Base-by-base conservation (phyloP, 2,888 invertebrate species). In the Temnothorax unifasciatus region DNA sequence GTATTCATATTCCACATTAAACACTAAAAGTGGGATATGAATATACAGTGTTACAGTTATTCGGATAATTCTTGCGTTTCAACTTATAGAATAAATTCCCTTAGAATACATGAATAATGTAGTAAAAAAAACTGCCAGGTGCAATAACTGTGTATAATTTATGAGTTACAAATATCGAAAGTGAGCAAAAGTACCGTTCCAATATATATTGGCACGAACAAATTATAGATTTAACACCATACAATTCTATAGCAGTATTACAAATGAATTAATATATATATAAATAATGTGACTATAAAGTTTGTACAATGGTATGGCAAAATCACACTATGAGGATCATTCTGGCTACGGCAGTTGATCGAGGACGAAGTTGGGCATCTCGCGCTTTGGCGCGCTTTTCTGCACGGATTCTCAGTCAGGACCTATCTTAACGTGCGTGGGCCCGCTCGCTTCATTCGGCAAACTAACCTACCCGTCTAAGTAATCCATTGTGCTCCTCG, bases 391-490 rank as follows among this genome's bases (percentile, higher is more conserved):
- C 89, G 89, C 88, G 88, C 89, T 89, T 89, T 90, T 85, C 88
- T 59, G 69, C 79, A 66, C 87, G 90, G 90, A 90, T 91, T 88
- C 90, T 81, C 90, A 92, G 92, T 92, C 93, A 93, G 92, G 93
- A 93, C 93, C 93, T 94, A 94, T 93, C 94, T 93, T 93, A 93
- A 93, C 93, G 92, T 93, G 92, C 92, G 92, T 92, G 92, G 92
- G 91, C 89, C 90, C 91, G 87, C 86, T 91, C 90, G 91, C 91
- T 91, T 92, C 90, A 91, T 92, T 92, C 92, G 93, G 90, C 92
- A 93, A 94, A 93, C 94, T 94, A 94, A 94, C 93, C 94, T 94
- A 94, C 93, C 93, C 92, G 92, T 91, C 92, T 93, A 92, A 94
- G 92, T 93, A 92, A 93, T 92, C 93, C 93, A 94, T 94, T 94